Evolutionary conservation across 2,113 vertebrate genomes (phyloP).

Genomic region (Tinamus guttatus): DNA sequence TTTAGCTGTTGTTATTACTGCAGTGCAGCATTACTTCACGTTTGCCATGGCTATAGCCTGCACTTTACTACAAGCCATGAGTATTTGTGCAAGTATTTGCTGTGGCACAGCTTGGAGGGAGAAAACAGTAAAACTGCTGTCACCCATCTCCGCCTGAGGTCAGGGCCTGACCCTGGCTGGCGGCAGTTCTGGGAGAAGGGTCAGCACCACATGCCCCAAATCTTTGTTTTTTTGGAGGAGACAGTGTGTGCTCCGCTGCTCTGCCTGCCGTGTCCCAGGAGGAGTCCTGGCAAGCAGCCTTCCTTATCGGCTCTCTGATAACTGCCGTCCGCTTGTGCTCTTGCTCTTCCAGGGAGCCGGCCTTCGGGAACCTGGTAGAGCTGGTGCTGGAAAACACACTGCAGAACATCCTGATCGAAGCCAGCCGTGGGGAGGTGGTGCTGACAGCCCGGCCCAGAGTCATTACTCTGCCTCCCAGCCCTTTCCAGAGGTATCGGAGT

Average conservation of each 20-base stretch:
- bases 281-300: background rate
- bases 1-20: background rate
- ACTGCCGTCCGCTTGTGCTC: background rate
- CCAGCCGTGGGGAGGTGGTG: constrained; percentile 86
- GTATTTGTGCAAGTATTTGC: background rate
- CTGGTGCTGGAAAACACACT: constrained; percentile 86
- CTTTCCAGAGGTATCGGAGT: constrained; percentile 44
- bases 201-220: background rate
- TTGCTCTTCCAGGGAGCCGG: constrained; percentile 70
- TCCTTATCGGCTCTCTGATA: constrained; percentile 27
- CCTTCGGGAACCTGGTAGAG: constrained; percentile 79
- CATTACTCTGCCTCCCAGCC: constrained; percentile 73
- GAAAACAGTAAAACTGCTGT: background rate
- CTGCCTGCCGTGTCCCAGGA: background rate
- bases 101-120: background rate
- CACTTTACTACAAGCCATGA: background rate
- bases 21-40: background rate
- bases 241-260: background rate
- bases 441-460: constrained; percentile 82
- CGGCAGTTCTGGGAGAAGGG: background rate
- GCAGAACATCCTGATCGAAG: constrained; percentile 91
- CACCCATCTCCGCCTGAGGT: background rate
- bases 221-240: background rate
- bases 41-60: background rate
- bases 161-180: background rate